Percentiles rank a stretch among this genome's conserved stretches.
Conservation (phyloP, 2,888 invertebrate species). For the Hypercompe scribonia region DNA sequence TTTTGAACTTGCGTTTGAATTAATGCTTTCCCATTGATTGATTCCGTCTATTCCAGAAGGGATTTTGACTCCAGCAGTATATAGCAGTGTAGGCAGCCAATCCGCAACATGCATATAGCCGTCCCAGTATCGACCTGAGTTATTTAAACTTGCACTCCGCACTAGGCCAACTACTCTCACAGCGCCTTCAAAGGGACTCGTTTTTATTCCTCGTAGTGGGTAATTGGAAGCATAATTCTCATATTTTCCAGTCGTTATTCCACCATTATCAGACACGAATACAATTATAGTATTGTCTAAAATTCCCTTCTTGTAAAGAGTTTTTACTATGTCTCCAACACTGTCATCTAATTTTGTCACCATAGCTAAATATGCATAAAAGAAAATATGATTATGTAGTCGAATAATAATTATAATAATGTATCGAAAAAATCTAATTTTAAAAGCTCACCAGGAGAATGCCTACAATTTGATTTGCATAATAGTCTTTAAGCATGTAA, state of each 20-base stretch:
- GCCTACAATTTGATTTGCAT: too few species aligned
- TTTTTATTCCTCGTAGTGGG: slow-evolving; percentile 92
- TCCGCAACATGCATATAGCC: slow-evolving; percentile 92
- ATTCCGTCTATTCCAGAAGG: slow-evolving; percentile 71
- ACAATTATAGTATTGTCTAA: slow-evolving; percentile 93
- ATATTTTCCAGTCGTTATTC: slow-evolving; percentile 90
- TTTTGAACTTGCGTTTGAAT: slow-evolving; percentile 59
- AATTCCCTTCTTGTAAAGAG: slow-evolving; percentile 89
- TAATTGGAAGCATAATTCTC: slow-evolving; percentile 92
- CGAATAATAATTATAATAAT: too few species aligned
- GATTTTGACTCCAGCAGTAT: slow-evolving; percentile 63
- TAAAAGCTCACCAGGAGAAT: too few species aligned
- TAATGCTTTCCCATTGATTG: slow-evolving; percentile 73
- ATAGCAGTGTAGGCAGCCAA: slow-evolving; percentile 91
- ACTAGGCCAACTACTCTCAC: slow-evolving; percentile 90
- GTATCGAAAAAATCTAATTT: too few species aligned
- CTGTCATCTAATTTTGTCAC: slow-evolving; percentile 94
- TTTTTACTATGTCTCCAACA: slow-evolving; percentile 91
- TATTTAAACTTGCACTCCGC: slow-evolving; percentile 84
- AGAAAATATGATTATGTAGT: not conserved
- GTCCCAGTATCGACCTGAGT: slow-evolving; percentile 77
- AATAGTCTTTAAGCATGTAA: too few species aligned
- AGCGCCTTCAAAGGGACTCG: slow-evolving; percentile 94
- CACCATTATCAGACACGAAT: slow-evolving; percentile 96
- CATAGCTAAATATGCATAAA: slow-evolving; percentile 88